Evolutionary conservation across 2,113 vertebrate genomes (phyloP).

Genomic region (Myrmophylax atrothorax): DNA sequence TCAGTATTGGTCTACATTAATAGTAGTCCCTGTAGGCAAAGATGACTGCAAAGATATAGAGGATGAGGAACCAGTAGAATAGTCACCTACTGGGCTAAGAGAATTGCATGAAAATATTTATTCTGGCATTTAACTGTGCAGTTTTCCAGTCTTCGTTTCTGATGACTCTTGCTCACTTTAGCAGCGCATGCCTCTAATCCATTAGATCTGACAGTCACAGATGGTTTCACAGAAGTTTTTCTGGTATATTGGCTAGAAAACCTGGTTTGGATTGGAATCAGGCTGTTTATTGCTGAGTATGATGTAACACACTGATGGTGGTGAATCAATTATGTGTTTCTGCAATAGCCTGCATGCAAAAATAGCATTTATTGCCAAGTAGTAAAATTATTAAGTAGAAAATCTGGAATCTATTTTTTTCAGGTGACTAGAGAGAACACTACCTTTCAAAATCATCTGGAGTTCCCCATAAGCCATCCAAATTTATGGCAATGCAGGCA

Average conservation of each 20-base stretch:
- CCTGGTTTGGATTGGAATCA: conserved; percentile 49
- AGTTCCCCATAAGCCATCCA: conserved; percentile 28
- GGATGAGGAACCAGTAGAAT: not conserved
- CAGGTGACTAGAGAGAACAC: conserved; percentile 53
- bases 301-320: conserved; percentile 47
- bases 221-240: conserved; percentile 62
- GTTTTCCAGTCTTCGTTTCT: not conserved
- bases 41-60: not conserved
- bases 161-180: conserved; percentile 8
- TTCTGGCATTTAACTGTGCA: not conserved
- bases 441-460: conserved; percentile 48
- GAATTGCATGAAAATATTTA: not conserved
- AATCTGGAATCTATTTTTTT: conserved; percentile 59
- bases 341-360: conserved; percentile 33
- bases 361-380: conserved; percentile 39
- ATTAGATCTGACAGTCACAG: conserved; percentile 47
- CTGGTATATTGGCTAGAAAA: conserved; percentile 43
- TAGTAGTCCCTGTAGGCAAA: not conserved
- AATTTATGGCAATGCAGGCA: not conserved
- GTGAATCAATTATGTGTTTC: conserved; percentile 65
- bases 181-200: conserved; percentile 2
- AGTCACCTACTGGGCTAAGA: not conserved
- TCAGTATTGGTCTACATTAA: not conserved
- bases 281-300: conserved; percentile 49
- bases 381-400: conserved; percentile 55